Percentiles rank a stretch among this genome's conserved stretches.
phyloP scores from a whole-genome alignment of 2,888 invertebrate genomes.

The Cancer borealis region DNA sequence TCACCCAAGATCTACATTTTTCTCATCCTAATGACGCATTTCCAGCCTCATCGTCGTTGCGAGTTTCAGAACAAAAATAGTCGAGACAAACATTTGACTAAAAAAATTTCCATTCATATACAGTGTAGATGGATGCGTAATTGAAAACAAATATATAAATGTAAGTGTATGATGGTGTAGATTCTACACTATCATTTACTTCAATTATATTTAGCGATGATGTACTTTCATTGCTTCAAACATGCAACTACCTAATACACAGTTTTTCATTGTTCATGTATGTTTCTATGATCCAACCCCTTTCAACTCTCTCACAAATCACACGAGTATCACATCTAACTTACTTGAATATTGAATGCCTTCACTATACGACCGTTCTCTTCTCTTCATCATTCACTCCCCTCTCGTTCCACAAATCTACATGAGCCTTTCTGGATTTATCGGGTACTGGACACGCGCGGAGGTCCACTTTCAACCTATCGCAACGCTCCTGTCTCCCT shows the following conservation, averaged over 20 bases:
- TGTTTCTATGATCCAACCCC: background rate
- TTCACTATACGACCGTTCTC: conserved; percentile 9
- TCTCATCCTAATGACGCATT: background rate
- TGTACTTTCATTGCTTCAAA: background rate
- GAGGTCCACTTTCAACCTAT: background rate
- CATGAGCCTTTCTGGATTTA: background rate
- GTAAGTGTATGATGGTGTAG: no score
- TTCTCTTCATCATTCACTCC: conserved; percentile 9
- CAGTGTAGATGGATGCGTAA: no score
- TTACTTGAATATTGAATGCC: background rate
- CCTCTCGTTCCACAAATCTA: conserved; percentile 17
- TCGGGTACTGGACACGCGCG: background rate
- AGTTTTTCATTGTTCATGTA: background rate
- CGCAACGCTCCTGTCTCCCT: conserved; percentile 10
- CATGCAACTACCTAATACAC: background rate
- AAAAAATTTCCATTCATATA: background rate
- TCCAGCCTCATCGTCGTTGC: background rate
- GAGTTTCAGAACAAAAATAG: background rate
- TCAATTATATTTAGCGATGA: background rate
- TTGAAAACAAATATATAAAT: no score
- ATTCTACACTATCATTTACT: background rate
- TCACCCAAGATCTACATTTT: background rate
- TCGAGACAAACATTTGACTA: background rate
- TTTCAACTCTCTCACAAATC: background rate
- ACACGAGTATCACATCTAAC: conserved; percentile 1